Conservation (phyloP, 1,140 invertebrate genomes). For the Drosophila lacertosa region DNA sequence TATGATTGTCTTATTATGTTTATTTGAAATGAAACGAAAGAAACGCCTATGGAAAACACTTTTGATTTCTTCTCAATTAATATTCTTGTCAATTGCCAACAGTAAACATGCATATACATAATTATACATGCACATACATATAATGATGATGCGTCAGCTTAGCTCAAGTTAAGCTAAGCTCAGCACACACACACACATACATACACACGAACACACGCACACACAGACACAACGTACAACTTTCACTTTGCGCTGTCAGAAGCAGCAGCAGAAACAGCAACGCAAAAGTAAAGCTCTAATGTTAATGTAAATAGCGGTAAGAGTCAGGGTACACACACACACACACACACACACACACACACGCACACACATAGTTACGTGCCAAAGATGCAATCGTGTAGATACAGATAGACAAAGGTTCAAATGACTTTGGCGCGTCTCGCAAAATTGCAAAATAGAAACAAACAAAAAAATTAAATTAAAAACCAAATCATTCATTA, state of each 20-base stretch:
- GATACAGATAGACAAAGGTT: constrained; percentile 68
- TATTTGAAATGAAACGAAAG: constrained; percentile 14
- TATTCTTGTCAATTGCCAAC: constrained; percentile 59
- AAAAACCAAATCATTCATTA: constrained; percentile 78
- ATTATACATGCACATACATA: constrained; percentile 22
- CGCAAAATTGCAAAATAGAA: constrained; percentile 50
- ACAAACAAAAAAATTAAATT: constrained; percentile 26
- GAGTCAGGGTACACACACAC: constrained; percentile 54
- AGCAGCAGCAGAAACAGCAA: constrained; percentile 52
- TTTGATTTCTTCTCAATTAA: constrained; percentile 58
- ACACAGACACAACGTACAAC: constrained; percentile 42
- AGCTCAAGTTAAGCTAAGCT: constrained; percentile 30
- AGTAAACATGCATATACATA: not conserved
- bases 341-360: constrained; percentile 29
- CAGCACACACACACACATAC: constrained; percentile 28
- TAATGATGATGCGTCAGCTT: constrained; percentile 41
- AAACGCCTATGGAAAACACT: constrained; percentile 48
- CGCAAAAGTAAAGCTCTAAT: constrained; percentile 76
- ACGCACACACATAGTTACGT: constrained; percentile 61
- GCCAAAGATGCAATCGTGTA: constrained; percentile 60
- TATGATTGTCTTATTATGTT: constrained; percentile 48
- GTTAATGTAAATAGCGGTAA: constrained; percentile 82
- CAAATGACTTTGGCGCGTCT: constrained; percentile 56
- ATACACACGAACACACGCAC: constrained; percentile 27
- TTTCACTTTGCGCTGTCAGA: constrained; percentile 80